Evolutionary conservation across 2,888 invertebrate genomes (phyloP).

Genomic region (Bedellia somnulentella): DNA sequence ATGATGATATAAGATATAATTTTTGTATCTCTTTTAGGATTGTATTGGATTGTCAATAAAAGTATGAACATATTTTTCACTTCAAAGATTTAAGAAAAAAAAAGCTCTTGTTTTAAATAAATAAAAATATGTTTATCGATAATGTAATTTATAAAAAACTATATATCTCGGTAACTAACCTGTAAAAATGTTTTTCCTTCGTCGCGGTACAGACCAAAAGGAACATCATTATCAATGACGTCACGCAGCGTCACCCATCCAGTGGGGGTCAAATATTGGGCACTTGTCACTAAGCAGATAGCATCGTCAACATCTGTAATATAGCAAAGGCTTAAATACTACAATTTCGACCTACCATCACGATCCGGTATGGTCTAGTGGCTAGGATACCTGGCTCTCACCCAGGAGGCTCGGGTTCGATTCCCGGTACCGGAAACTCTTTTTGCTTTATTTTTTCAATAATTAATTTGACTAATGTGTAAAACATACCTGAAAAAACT

Average conservation of each 20-base stretch:
- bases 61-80: too few relatives aligned
- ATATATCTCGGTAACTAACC: slow-evolving; percentile 19
- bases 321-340: background rate
- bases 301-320: slow-evolving; percentile 71
- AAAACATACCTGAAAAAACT: slow-evolving; percentile 68
- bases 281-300: slow-evolving; percentile 82
- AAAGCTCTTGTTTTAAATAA: too few relatives aligned
- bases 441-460: slow-evolving; percentile 17
- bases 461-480: background rate
- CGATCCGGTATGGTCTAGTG: slow-evolving; percentile 64
- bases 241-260: slow-evolving; percentile 83
- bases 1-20: too few relatives aligned
- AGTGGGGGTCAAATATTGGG: slow-evolving; percentile 74
- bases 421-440: slow-evolving; percentile 54
- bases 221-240: slow-evolving; percentile 73
- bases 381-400: slow-evolving; percentile 65
- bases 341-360: background rate
- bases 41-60: too few relatives aligned
- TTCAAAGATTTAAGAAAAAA: too few relatives aligned
- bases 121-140: too few relatives aligned
- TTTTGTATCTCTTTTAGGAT: too few relatives aligned
- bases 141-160: too few relatives aligned
- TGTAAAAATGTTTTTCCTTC: slow-evolving; percentile 74
- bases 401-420: slow-evolving; percentile 63
- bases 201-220: slow-evolving; percentile 77